A percentile compares a stretch with the other conserved stretches of the same genome.
These are phyloP conservation scores for Lepisosteus osseus DNA, from an alignment of 2,113 vertebrate genomes.

Conservation along the genomic window DNA sequence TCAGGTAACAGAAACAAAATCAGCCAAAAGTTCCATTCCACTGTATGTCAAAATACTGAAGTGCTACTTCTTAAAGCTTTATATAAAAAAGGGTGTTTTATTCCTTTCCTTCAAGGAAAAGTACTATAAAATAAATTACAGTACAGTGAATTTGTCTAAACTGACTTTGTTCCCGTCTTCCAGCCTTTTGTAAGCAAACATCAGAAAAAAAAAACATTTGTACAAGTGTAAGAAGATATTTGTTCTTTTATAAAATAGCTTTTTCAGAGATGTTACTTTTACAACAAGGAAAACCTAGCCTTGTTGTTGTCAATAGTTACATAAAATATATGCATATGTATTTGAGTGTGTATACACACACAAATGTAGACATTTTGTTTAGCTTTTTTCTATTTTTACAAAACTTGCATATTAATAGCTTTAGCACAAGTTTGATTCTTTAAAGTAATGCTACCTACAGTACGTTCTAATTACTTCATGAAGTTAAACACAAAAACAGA, in stretches of 20 bases:
- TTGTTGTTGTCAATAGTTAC: constrained; percentile 76
- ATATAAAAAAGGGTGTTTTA: constrained; percentile 85
- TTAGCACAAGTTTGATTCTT: constrained; percentile 59
- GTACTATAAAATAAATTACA: constrained; percentile 99
- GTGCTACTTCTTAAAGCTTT: constrained; percentile 92
- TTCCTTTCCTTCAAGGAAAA: constrained; percentile 98
- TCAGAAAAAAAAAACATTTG: constrained; percentile 74
- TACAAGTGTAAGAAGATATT: constrained; percentile 74
- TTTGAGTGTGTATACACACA: constrained; percentile 57
- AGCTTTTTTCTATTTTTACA: constrained; percentile 63
- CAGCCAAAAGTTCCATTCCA: constrained; percentile 85
- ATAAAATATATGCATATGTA: constrained; percentile 76
- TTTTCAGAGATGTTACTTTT: constrained; percentile 76
- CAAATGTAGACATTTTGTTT: constrained; percentile 52
- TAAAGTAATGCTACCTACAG: constrained; percentile 63
- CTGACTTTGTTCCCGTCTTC: constrained; percentile 96
- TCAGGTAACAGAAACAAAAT: constrained; percentile 90
- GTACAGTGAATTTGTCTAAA: constrained; percentile 97
- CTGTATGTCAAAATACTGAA: constrained; percentile 88
- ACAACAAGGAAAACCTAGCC: constrained; percentile 80
- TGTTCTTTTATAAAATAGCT: constrained; percentile 80
- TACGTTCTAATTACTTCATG: constrained; percentile 85
- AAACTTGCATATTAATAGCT: constrained; percentile 74
- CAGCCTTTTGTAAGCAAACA: constrained; percentile 86
- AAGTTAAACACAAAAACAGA: constrained; percentile 69